Evolutionary conservation across 1,140 invertebrate genomes (phyloP).

Genomic region (Aphelenchoides besseyi): DNA sequence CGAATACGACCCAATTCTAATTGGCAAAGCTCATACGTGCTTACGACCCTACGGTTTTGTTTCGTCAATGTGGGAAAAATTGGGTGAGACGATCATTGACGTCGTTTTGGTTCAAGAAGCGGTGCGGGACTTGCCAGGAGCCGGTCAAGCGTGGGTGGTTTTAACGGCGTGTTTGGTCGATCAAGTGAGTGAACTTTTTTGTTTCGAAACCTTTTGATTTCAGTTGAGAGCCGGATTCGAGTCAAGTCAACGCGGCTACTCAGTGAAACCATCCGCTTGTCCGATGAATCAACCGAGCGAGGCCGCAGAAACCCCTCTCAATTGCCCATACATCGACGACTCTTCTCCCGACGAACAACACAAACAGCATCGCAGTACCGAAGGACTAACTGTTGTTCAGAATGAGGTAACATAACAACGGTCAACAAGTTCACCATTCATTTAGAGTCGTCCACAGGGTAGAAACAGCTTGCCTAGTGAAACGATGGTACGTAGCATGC

Average conservation of each 20-base stretch:
- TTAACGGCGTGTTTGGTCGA: conserved; percentile 61
- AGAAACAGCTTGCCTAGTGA: background rate
- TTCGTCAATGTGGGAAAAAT: conserved; percentile 55
- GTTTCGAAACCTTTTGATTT: background rate
- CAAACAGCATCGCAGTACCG: background rate
- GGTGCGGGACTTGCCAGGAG: conserved; percentile 59
- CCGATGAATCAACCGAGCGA: background rate
- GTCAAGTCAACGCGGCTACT: conserved; percentile 3
- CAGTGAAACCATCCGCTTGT: background rate
- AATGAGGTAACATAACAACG: background rate
- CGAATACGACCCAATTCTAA: conserved; percentile 30
- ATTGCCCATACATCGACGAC: conserved; percentile 6
- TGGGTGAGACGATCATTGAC: conserved; percentile 62
- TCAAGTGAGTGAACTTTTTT: conserved; percentile 36
- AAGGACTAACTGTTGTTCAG: background rate
- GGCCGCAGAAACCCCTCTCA: background rate
- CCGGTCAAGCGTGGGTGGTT: conserved; percentile 61
- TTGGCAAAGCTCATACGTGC: conserved; percentile 49
- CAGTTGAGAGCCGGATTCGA: conserved; percentile 18
- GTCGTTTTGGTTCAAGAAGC: conserved; percentile 59
- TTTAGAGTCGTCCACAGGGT: too few relatives aligned
- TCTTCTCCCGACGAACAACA: background rate
- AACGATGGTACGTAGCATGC: background rate
- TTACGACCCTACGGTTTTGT: conserved; percentile 58
- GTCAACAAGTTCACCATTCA: too few relatives aligned